phyloP scores from a whole-genome alignment of 2,888 invertebrate species.

The Rugalucina vietnamica region DNA sequence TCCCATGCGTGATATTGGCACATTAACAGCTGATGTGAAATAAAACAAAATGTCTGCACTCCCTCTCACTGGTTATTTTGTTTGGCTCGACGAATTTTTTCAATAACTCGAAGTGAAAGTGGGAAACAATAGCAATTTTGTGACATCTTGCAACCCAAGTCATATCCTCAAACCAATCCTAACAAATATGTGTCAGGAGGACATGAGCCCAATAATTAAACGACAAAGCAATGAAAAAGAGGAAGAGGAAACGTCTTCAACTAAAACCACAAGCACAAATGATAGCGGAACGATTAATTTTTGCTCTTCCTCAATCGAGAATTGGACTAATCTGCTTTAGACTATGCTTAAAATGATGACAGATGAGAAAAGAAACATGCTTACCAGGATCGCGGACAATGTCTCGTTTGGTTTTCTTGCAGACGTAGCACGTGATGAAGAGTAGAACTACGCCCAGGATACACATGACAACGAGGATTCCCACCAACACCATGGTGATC shows the following conservation, averaged over 20 bases:
- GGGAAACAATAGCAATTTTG: too few species aligned
- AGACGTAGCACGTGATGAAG: slow-evolving; percentile 43
- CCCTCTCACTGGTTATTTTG: neutral
- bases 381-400: slow-evolving; percentile 59
- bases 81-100: neutral
- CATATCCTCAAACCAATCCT: too few species aligned
- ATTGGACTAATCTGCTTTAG: too few species aligned
- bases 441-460: slow-evolving; percentile 34
- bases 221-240: too few species aligned
- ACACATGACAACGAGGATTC: slow-evolving; percentile 49
- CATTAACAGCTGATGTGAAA: neutral
- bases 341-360: too few species aligned
- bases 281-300: neutral
- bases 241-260: too few species aligned
- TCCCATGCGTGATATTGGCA: neutral
- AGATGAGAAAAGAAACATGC: slow-evolving; percentile 1
- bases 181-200: too few species aligned
- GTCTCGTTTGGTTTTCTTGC: slow-evolving; percentile 48
- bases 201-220: too few species aligned
- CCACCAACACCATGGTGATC: slow-evolving; percentile 57
- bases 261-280: too few species aligned
- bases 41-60: neutral
- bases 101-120: neutral
- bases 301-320: neutral
- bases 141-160: too few species aligned